Base-by-base conservation (phyloP, 2,113 vertebrate species). In the Cnemophilus loriae region DNA sequence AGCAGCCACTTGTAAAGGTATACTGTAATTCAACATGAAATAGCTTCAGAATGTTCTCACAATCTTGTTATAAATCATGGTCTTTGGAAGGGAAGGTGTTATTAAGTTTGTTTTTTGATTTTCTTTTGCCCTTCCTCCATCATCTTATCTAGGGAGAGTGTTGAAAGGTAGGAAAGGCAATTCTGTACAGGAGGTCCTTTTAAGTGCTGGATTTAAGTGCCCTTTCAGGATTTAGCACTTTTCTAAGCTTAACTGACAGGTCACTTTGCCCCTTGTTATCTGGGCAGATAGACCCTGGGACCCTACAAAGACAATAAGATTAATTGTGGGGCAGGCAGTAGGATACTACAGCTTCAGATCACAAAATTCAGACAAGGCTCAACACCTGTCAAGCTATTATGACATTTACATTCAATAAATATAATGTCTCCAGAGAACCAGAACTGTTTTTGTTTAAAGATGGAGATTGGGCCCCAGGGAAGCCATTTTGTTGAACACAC, bases 21-120 rank as follows among this genome's bases (percentile, higher is more conserved):
- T 97, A 97, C 97, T 96, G 98, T 98, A 98, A 98, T 98, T 98
- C 98, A 98, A 98, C 96, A 98, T 98, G 97, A 98, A 98, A 98
- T 98, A 98, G 97, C 96, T 97, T 95, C 97, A 87, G 96, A 97
- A 97, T 97, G 98, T 98, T 97, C 97, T 97, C 95, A 97, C 97
- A 97, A 97, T 97, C 97, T 97, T 97, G 97, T 98, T 98, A 98
- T 98, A 98, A 98, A 98, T 98, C 98, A 98, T 90, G 90, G 87
- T 73, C 73, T 96, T 96, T 94, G 82, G 96, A 97, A 98, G 95
- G 97, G 93, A 98, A 97, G 97, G 93, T 98, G 97, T 97, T 98
- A 98, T 98, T 98, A 98, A 98, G 97, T 98, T 97, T 98, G 96
- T 93, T 97, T 98, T 97, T 97, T 97, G 59, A 97, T 98, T 97